These are phyloP conservation scores for Elmis aenea DNA, from an alignment of 2,888 invertebrate species.

Conservation along the genomic window DNA sequence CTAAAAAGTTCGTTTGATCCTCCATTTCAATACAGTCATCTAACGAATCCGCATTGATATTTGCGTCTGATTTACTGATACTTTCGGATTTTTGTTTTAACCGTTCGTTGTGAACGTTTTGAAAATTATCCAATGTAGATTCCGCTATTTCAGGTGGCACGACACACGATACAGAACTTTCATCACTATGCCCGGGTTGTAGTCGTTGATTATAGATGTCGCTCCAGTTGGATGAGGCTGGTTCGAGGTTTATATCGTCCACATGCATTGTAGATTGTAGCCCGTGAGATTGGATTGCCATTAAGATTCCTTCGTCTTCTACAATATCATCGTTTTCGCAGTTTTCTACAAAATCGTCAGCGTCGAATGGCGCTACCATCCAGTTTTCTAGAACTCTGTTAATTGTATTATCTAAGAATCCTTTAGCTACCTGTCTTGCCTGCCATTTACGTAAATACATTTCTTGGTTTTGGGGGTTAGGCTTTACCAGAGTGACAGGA, in stretches of 20 bases:
- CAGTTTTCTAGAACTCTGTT: conserved; percentile 62
- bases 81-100: conserved; percentile 24
- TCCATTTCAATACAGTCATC: conserved; percentile 20
- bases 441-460: conserved; percentile 57
- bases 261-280: too few species aligned
- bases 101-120: conserved; percentile 33
- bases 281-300: conserved; percentile 71
- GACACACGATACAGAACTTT: conserved; percentile 2
- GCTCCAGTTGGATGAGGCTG: too few species aligned
- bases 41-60: conserved; percentile 7
- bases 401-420: conserved; percentile 65
- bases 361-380: conserved; percentile 51
- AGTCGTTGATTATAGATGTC: too few species aligned
- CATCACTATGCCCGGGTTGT: conserved; percentile 1
- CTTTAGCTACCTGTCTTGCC: conserved; percentile 59
- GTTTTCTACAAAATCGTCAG: conserved; percentile 53
- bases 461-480: conserved; percentile 36
- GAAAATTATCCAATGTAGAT: conserved; percentile 31
- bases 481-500: conserved; percentile 38
- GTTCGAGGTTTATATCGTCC: too few species aligned
- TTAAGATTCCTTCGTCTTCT: conserved; percentile 67
- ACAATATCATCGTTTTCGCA: conserved; percentile 54
- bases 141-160: conserved; percentile 23
- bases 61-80: conserved; percentile 3
- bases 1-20: conserved; percentile 56